Evolutionary conservation across 2,113 vertebrate genomes (phyloP).

Genomic region (Elanus axillaris): DNA sequence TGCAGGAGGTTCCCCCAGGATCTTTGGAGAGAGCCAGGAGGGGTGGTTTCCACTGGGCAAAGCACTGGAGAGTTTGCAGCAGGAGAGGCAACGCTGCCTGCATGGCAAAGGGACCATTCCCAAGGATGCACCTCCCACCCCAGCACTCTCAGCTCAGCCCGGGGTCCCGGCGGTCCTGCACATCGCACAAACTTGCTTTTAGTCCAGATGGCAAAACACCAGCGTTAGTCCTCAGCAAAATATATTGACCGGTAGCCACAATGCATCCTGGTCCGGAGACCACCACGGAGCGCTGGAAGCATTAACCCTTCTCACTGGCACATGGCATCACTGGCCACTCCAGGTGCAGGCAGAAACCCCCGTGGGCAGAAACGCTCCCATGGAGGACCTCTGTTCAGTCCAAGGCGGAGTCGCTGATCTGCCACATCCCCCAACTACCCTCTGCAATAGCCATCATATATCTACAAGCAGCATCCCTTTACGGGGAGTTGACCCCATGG

Average conservation of each 20-base stretch:
- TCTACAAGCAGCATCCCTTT: neutral
- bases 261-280: accelerated
- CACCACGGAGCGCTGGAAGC: accelerated
- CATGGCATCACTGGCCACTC: accelerated
- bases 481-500: neutral
- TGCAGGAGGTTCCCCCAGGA: neutral
- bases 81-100: neutral
- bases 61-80: accelerated
- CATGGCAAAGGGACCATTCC: accelerated
- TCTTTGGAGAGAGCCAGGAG: neutral
- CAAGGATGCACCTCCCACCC: neutral
- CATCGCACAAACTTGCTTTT: accelerated
- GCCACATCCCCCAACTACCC: neutral
- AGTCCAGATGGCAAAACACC: neutral
- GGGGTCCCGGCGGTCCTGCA: accelerated
- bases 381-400: neutral
- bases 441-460: accelerated
- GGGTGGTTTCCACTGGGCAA: neutral
- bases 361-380: accelerated
- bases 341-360: neutral
- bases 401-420: accelerated
- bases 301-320: accelerated
- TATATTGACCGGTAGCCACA: accelerated
- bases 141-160: neutral
- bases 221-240: neutral